Evolutionary conservation across 2,888 invertebrate genomes (phyloP).

Genomic region (Rhagium mordax): DNA sequence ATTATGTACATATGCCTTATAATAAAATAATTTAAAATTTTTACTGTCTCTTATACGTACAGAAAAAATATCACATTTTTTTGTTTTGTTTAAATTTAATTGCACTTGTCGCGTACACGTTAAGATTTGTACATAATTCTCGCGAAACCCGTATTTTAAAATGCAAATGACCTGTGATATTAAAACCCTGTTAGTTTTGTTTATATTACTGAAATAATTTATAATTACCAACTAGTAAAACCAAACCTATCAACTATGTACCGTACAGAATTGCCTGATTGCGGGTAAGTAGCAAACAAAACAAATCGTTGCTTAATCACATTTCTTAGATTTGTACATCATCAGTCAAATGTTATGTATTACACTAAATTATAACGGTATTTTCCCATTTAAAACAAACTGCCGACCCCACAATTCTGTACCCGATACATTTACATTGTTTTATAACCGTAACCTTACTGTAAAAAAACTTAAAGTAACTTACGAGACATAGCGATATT

Average conservation of each 20-base stretch:
- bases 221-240: constrained; percentile 52
- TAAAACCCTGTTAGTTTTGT: constrained; percentile 63
- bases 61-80: constrained; percentile 49
- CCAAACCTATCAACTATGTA: constrained; percentile 57
- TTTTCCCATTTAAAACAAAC: constrained; percentile 29
- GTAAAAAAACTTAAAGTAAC: constrained; percentile 50
- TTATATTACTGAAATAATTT: constrained; percentile 33
- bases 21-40: constrained; percentile 52
- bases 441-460: constrained; percentile 56
- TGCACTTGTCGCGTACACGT: constrained; percentile 54
- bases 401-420: constrained; percentile 53
- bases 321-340: constrained; percentile 54
- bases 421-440: constrained; percentile 54
- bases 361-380: constrained; percentile 30
- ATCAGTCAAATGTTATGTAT: constrained; percentile 54
- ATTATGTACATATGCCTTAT: constrained; percentile 52
- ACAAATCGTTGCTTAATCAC: constrained; percentile 52
- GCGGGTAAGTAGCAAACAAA: constrained; percentile 49
- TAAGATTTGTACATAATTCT: constrained; percentile 55
- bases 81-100: constrained; percentile 50
- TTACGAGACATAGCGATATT: constrained; percentile 54
- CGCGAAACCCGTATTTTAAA: constrained; percentile 52
- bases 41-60: constrained; percentile 40
- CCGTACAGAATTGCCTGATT: constrained; percentile 59
- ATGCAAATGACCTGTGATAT: constrained; percentile 58